These are phyloP conservation scores for Paramormyrops kingsleyae DNA, from an alignment of 2,113 vertebrate species.

Conservation along the genomic window DNA sequence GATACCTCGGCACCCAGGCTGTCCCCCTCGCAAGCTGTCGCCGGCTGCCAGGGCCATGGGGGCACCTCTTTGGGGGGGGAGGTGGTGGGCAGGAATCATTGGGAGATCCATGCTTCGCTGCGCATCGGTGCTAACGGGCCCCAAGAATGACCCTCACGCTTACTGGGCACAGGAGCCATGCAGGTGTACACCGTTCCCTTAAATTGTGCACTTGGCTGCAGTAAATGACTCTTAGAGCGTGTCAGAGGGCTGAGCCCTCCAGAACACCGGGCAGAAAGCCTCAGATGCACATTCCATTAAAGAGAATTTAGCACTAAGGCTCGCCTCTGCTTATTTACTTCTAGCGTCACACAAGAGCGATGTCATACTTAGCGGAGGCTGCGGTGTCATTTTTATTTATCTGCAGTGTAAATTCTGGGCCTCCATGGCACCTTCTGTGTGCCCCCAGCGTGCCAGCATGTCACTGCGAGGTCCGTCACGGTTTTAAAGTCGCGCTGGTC, in stretches of 20 bases:
- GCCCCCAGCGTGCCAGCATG: neutral
- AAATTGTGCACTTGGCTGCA: conserved; percentile 25
- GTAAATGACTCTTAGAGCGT: conserved; percentile 19
- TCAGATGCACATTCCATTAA: neutral
- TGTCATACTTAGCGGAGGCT: neutral
- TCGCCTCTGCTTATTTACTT: neutral
- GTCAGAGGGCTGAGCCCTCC: neutral
- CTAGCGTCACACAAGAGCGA: neutral
- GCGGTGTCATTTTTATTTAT: neutral
- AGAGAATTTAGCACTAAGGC: neutral
- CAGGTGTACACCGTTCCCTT: conserved; percentile 41
- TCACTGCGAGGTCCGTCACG: neutral
- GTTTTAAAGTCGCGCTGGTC: neutral
- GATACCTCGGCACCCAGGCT: conserved; percentile 34
- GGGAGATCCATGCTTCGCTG: conserved; percentile 42
- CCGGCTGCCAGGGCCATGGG: conserved; percentile 28
- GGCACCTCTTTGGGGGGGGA: conserved; percentile 39
- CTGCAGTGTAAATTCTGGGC: neutral
- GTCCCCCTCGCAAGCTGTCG: conserved; percentile 40
- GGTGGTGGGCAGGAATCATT: conserved; percentile 31
- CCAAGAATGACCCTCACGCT: conserved; percentile 27
- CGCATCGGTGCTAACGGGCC: conserved; percentile 31
- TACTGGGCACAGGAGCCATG: conserved; percentile 38
- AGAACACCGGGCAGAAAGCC: neutral
- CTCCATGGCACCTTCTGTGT: neutral